A percentile compares a stretch with the other conserved stretches of the same genome.
phyloP scores from a whole-genome alignment of 2,797 vertebrate species.

The Furcifer pardalis region DNA sequence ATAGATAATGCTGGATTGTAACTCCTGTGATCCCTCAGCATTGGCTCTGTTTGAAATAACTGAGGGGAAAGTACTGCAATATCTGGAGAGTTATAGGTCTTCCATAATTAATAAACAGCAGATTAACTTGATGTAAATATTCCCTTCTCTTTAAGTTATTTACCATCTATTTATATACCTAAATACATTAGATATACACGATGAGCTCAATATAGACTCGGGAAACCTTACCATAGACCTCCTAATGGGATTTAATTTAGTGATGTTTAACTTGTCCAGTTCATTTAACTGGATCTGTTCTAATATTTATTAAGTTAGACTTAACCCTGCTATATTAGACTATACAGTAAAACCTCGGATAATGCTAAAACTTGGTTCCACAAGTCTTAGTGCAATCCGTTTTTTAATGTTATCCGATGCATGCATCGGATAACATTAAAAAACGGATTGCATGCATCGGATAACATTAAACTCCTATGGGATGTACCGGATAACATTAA shows the following conservation, averaged over 20 bases:
- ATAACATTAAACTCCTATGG: too few species aligned
- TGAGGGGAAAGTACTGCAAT: too few species aligned
- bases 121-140: neutral
- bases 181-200: neutral
- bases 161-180: neutral
- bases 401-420: too few species aligned
- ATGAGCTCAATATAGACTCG: neutral
- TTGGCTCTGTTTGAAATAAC: neutral
- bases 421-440: too few species aligned
- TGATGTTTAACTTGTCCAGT: neutral
- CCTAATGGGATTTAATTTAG: neutral
- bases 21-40: neutral
- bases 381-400: too few species aligned
- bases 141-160: neutral
- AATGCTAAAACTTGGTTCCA: too few species aligned
- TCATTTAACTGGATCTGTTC: neutral
- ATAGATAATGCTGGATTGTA: conserved; percentile 34
- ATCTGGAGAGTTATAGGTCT: neutral
- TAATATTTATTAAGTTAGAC: too few species aligned
- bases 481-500: too few species aligned
- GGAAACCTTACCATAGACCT: neutral
- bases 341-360: too few species aligned
- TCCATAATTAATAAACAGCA: neutral
- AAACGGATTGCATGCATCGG: too few species aligned
- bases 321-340: too few species aligned